Percentiles rank a stretch among this genome's conserved stretches.
phyloP scores from a whole-genome alignment of 2,113 vertebrate species.

The Arizona elegans region DNA sequence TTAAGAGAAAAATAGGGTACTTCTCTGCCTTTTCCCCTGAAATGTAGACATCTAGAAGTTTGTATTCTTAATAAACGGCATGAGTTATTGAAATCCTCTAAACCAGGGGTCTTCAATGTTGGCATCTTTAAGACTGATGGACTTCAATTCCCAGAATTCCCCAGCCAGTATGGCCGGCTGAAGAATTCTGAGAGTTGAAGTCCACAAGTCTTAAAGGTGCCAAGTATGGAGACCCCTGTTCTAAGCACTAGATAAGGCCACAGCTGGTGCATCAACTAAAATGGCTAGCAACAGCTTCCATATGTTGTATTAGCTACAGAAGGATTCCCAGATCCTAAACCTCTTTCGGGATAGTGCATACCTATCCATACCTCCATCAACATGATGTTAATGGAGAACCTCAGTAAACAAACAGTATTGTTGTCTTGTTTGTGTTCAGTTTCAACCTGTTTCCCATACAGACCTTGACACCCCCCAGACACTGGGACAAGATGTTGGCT shows the following conservation, averaged over 20 bases:
- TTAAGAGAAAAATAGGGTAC: neutral
- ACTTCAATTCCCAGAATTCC: no score
- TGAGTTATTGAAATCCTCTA: neutral
- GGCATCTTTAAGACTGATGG: no score
- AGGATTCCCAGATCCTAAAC: neutral
- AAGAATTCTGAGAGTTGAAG: no score
- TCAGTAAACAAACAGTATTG: neutral
- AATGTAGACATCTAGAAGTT: neutral
- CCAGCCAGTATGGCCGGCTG: no score
- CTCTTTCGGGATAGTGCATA: neutral
- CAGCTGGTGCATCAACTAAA: neutral
- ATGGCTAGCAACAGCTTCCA: neutral
- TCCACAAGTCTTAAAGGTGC: no score
- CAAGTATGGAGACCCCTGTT: neutral
- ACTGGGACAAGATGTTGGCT: neutral
- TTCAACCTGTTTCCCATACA: neutral
- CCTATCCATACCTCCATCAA: neutral
- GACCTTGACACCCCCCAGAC: neutral
- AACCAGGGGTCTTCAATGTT: no score
- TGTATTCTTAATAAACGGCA: neutral
- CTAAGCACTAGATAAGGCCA: neutral
- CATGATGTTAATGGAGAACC: neutral
- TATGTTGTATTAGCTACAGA: neutral
- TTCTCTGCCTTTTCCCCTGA: neutral
- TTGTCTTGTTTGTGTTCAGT: neutral